These are phyloP conservation scores for Tineola bisselliella DNA, from an alignment of 2,888 invertebrate species.

Conservation along the genomic window DNA sequence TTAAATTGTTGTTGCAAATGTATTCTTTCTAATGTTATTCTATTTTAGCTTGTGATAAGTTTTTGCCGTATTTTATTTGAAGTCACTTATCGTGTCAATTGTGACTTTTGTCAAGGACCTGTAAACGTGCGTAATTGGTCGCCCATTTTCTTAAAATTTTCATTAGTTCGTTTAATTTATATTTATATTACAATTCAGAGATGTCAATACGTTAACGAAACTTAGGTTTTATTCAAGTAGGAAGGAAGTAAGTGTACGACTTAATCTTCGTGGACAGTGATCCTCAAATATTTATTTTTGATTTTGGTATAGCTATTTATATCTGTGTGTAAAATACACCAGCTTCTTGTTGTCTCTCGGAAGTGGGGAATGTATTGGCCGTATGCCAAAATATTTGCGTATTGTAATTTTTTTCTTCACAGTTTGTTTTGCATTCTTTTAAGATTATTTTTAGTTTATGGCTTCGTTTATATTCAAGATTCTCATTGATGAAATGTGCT, in stretches of 20 bases:
- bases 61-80: too few species aligned
- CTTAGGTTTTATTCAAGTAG: too few species aligned
- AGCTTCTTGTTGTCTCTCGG: conserved; percentile 33
- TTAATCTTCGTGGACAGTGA: too few species aligned
- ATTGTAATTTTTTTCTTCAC: conserved; percentile 4
- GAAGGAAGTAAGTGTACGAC: too few species aligned
- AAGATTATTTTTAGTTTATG: neutral
- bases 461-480: neutral
- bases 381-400: conserved; percentile 36
- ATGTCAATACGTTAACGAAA: too few species aligned
- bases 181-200: too few species aligned
- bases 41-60: too few species aligned
- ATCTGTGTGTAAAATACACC: neutral
- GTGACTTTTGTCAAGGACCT: neutral
- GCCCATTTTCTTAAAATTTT: neutral
- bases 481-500: neutral
- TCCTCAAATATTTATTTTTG: neutral
- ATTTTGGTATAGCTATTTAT: neutral
- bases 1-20: neutral
- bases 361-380: conserved; percentile 54
- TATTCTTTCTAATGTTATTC: too few species aligned
- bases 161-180: too few species aligned
- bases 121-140: neutral
- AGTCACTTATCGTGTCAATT: conserved; percentile 4
- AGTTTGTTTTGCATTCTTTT: conserved; percentile 11